A percentile compares a stretch with the other conserved stretches of the same genome.
phyloP scores from a whole-genome alignment of 1,140 invertebrate genomes.

The Atopsyche davidsoni region DNA sequence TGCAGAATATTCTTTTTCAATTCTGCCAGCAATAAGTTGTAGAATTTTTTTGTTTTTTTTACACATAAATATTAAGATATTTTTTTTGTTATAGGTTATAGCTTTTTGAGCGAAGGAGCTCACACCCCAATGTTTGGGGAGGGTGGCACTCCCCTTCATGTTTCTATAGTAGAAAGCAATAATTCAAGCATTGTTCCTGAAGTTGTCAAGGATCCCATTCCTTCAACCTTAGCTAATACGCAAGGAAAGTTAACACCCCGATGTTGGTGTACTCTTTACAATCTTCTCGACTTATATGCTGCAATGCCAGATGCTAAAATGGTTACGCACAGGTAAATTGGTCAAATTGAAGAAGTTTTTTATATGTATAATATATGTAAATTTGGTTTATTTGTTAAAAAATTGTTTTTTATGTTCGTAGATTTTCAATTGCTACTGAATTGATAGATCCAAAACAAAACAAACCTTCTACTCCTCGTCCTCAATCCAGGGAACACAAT shows the following conservation, averaged over 20 bases:
- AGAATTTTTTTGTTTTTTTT: background rate
- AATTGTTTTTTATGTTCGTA: constrained; percentile 22
- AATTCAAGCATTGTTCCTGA: constrained; percentile 20
- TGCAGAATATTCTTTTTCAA: too few species aligned
- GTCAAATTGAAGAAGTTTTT: background rate
- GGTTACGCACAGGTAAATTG: constrained; percentile 51
- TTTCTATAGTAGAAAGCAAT: constrained; percentile 23
- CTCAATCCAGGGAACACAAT: constrained; percentile 37
- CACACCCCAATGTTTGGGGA: constrained; percentile 63
- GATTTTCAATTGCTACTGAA: constrained; percentile 44
- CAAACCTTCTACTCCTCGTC: constrained; percentile 34
- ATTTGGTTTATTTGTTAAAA: background rate
- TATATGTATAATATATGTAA: constrained; percentile 15
- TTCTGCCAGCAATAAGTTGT: too few species aligned
- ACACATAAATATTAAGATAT: background rate
- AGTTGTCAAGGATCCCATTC: constrained; percentile 22
- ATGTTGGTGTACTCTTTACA: constrained; percentile 93
- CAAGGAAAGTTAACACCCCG: constrained; percentile 56
- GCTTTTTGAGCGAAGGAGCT: constrained; percentile 61
- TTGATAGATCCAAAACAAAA: constrained; percentile 38
- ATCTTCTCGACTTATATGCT: constrained; percentile 86
- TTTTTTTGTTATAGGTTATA: constrained; percentile 48
- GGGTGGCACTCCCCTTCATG: constrained; percentile 22
- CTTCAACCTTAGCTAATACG: constrained; percentile 18
- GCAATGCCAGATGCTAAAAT: constrained; percentile 93